Conservation (phyloP, 2,797 vertebrate species). For the Cyprinella venusta region DNA sequence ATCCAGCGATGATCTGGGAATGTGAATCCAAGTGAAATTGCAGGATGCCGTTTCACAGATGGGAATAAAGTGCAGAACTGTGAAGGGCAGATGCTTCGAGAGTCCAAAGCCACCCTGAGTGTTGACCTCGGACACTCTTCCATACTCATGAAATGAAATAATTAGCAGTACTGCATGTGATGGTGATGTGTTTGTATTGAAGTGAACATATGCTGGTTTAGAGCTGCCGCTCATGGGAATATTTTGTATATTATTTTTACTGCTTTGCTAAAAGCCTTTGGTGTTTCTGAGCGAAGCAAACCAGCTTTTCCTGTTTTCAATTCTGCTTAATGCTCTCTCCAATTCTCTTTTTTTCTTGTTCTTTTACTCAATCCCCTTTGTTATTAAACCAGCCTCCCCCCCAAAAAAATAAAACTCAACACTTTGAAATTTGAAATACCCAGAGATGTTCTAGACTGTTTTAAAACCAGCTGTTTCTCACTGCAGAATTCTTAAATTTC, state of each 20-base stretch:
- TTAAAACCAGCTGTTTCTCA: background rate
- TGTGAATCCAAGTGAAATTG: slow-evolving; percentile 27
- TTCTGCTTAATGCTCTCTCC: slow-evolving; percentile 40
- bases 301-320: slow-evolving; percentile 69
- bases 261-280: slow-evolving; percentile 86
- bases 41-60: slow-evolving; percentile 23
- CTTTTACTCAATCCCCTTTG: background rate
- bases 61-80: slow-evolving; percentile 9
- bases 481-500: background rate
- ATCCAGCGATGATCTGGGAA: slow-evolving; percentile 39
- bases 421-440: background rate
- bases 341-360: background rate
- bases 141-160: slow-evolving; percentile 81
- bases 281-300: slow-evolving; percentile 86
- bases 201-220: slow-evolving; percentile 80
- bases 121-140: slow-evolving; percentile 35
- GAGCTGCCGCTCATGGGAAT: slow-evolving; percentile 79
- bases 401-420: background rate
- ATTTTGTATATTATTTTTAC: slow-evolving; percentile 84
- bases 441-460: background rate
- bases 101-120: slow-evolving; percentile 16
- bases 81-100: slow-evolving; percentile 16
- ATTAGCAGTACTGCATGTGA: slow-evolving; percentile 85
- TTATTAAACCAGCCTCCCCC: background rate
- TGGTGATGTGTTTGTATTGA: slow-evolving; percentile 83